Conservation (phyloP, 1,140 invertebrate genomes). For the Bathynomus jamesi region DNA sequence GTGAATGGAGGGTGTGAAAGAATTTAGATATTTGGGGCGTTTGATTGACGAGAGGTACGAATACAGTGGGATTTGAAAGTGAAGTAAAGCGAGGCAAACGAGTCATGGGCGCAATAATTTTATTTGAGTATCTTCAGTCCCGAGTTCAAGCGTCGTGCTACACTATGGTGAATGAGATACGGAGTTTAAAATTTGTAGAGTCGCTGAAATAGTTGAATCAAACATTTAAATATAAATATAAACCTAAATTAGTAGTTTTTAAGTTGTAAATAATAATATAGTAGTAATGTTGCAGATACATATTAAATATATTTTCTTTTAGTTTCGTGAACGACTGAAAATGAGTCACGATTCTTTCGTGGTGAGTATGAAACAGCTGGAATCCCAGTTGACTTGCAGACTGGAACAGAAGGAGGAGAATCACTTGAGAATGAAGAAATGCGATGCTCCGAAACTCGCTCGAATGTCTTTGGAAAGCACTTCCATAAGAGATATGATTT, state of each 20-base stretch:
- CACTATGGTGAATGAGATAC: not conserved
- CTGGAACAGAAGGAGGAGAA: constrained; percentile 75
- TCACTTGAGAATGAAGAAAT: constrained; percentile 64
- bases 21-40: no score
- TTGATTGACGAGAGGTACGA: no score
- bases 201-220: not conserved
- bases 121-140: no score
- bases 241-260: not conserved
- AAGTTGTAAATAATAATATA: not conserved
- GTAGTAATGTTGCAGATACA: not conserved
- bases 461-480: constrained; percentile 76
- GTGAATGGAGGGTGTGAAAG: no score
- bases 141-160: no score
- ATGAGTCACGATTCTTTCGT: constrained; percentile 62
- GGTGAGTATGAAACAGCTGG: constrained; percentile 57
- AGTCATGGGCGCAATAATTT: no score
- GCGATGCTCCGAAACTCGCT: constrained; percentile 70
- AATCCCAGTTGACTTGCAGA: constrained; percentile 60
- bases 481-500: constrained; percentile 67
- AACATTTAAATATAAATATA: not conserved
- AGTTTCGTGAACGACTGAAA: constrained; percentile 57
- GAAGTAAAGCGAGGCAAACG: no score
- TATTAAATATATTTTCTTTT: constrained; percentile 12
- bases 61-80: no score
- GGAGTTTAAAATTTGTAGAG: not conserved